These are phyloP conservation scores for Drosophila arawakana DNA, from an alignment of 1,140 invertebrate species.

Conservation along the genomic window DNA sequence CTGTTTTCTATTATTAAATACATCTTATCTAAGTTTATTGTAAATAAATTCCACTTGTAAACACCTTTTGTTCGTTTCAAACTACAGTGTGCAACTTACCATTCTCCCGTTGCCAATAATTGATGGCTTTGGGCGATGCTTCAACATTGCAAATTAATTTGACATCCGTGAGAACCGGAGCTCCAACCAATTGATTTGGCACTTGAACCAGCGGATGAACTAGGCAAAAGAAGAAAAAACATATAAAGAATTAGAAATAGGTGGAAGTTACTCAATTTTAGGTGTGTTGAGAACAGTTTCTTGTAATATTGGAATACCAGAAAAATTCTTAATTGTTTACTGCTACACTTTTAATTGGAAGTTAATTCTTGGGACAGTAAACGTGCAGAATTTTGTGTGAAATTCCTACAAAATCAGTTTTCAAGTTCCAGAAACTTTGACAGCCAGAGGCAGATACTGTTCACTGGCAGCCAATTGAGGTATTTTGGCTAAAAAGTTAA, in stretches of 20 bases:
- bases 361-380: constrained; percentile 66
- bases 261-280: constrained; percentile 23
- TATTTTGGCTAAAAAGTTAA: constrained; percentile 4
- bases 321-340: constrained; percentile 51
- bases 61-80: neutral
- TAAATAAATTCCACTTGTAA: no score
- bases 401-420: neutral
- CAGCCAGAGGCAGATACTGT: neutral
- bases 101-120: constrained; percentile 94
- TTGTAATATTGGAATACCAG: constrained; percentile 8
- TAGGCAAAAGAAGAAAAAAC: constrained; percentile 70
- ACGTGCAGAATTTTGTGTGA: neutral
- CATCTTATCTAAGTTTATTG: no score
- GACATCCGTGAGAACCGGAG: constrained; percentile 91
- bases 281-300: neutral
- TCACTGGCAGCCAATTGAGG: neutral
- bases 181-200: constrained; percentile 93
- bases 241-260: constrained; percentile 1
- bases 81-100: constrained; percentile 85
- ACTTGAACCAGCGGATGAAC: constrained; percentile 94
- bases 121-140: constrained; percentile 93
- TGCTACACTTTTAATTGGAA: constrained; percentile 84
- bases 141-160: constrained; percentile 94
- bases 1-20: no score
- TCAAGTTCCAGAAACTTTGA: neutral